A percentile compares a stretch with the other conserved stretches of the same genome.
Conservation (phyloP, 2,888 invertebrate genomes). For the Noctua pronuba region DNA sequence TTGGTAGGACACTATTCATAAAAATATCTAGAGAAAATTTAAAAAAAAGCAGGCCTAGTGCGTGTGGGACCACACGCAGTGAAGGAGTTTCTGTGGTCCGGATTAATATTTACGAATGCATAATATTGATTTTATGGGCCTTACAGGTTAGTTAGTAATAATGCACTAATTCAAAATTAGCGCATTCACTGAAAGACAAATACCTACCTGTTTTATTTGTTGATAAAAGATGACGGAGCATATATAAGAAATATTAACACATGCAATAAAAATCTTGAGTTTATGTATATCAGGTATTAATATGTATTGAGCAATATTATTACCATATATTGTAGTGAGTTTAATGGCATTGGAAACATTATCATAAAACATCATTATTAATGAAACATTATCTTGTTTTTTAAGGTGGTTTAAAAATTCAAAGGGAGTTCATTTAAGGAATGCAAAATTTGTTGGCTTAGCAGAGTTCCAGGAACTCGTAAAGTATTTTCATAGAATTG, state of each 20-base stretch:
- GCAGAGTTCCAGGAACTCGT: background rate
- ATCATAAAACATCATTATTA: too few species aligned
- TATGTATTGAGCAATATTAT: slow-evolving; percentile 23
- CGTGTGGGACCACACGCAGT: background rate
- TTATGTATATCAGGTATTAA: slow-evolving; percentile 19
- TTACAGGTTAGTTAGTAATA: too few species aligned
- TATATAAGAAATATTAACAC: slow-evolving; percentile 2
- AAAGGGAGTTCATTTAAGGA: background rate
- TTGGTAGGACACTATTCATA: background rate
- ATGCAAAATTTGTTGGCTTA: background rate
- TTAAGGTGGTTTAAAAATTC: background rate
- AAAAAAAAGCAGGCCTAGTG: background rate
- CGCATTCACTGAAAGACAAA: background rate
- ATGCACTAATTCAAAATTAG: background rate
- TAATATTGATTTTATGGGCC: too few species aligned
- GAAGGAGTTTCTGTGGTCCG: background rate
- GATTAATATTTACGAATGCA: background rate
- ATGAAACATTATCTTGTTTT: background rate
- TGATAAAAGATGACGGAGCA: background rate
- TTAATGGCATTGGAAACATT: background rate
- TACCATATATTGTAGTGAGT: background rate
- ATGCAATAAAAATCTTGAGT: slow-evolving; percentile 25
- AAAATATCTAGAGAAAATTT: background rate
- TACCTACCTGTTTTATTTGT: background rate
- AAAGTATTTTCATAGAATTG: background rate